Base-by-base conservation (phyloP, 1,140 invertebrate genomes). In the Apis dorsata region DNA sequence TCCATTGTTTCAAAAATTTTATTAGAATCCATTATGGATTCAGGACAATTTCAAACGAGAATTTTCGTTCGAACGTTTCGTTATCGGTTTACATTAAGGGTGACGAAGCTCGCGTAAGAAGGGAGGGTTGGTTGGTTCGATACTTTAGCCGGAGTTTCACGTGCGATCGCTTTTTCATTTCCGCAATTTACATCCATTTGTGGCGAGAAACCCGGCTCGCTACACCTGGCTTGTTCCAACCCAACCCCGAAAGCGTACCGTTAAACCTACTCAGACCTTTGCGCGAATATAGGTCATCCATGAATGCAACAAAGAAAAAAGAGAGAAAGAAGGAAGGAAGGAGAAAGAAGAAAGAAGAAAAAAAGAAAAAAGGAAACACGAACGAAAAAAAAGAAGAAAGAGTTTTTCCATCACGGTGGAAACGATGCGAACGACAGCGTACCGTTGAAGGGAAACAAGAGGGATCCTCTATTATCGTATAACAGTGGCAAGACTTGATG, bases 141-240 rank as follows among this genome's bases (percentile, higher is more conserved):
- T 63, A 72, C 76, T 81, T 49, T 73, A 86, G 68, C 71, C 55
- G 73, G 72, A 63, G 86, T 72, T 87, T 87, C 83, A 88, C 79
- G 75, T 82, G 80, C 65, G 79, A 88, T 82, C 86, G 75, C 83
- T 86, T 88, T 88, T 88, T 88, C 86, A 88, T 88, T 88, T 86
- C 65, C 79, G 86, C 86, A 88, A 88, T 88, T 88, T 88, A 88
- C 86, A 88, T 88, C 86, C 86, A 88, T 88, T 88, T 88, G 86
- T 79, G 87, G 69, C 60, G 83, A 78, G 83, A 81, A 81, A 79
- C 71, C 51, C 78, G 70, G 63, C 65, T 84, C 79, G 86, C 79
- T 87, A 87, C 86, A 88, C 86, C 83, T 87, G 83, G 59, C 60
- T 78, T 79, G 77, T 60, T 77, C 71, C 71, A 87, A 82, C 86